Conservation (phyloP, 2,797 vertebrate genomes). For the Halcyon smyrnensis region DNA sequence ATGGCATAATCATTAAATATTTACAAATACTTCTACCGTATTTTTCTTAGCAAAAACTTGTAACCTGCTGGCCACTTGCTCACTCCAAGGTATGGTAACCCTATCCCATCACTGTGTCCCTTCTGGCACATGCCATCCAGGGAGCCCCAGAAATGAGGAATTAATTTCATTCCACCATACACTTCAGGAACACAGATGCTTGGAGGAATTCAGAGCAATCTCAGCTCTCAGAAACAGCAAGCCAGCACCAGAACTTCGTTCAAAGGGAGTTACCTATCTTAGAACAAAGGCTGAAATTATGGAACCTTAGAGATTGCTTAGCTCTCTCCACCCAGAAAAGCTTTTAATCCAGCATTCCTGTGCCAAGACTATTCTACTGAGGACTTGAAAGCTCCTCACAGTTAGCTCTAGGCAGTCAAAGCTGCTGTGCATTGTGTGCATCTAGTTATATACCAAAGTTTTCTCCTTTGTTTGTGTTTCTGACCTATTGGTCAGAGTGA, state of each 20-base stretch:
- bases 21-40: neutral
- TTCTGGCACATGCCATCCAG: neutral
- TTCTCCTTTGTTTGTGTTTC: neutral
- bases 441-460: neutral
- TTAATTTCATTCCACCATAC: neutral
- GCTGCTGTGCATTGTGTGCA: neutral
- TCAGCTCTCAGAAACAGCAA: neutral
- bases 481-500: neutral
- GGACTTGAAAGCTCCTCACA: neutral
- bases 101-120: neutral
- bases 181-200: neutral
- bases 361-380: neutral
- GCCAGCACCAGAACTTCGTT: neutral
- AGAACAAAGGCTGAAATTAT: neutral
- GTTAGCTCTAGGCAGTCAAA: neutral
- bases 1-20: neutral
- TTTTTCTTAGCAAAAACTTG: neutral
- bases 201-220: neutral
- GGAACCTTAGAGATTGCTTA: neutral
- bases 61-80: neutral
- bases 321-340: neutral
- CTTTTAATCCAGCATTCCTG: neutral
- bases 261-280: neutral
- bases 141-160: neutral
- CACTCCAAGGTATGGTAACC: accelerated